Evolutionary conservation across 2,113 vertebrate genomes (phyloP).

Genomic region (Syngnathus floridae): DNA sequence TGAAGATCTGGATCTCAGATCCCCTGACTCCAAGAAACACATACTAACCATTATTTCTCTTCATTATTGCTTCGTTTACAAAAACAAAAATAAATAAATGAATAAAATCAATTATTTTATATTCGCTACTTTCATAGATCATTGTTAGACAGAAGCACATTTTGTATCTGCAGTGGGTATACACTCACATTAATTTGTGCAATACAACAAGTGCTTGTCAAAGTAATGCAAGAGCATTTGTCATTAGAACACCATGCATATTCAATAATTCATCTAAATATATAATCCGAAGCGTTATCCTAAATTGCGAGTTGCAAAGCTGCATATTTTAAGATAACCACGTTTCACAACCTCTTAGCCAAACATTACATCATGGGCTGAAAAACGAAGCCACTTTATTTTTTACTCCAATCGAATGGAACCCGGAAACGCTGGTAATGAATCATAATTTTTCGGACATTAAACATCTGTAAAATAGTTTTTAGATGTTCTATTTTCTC

Average conservation of each 20-base stretch:
- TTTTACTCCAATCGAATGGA: not conserved
- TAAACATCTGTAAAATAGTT: not conserved
- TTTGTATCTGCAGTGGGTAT: conserved; percentile 28
- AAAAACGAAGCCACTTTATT: not conserved
- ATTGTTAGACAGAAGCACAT: conserved; percentile 20
- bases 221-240: conserved; percentile 20
- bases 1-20: not conserved
- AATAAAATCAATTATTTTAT: not conserved
- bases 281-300: not conserved
- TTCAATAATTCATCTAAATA: conserved; percentile 2
- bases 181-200: not conserved
- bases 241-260: conserved; percentile 16
- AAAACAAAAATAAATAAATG: no score
- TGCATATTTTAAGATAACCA: conserved; percentile 3
- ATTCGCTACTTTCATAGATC: conserved; percentile 27
- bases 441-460: not conserved
- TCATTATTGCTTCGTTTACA: not conserved
- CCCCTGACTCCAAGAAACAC: not conserved
- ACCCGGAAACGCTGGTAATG: not conserved
- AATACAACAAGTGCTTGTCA: not conserved
- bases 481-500: not conserved
- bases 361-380: not conserved
- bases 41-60: not conserved
- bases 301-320: not conserved
- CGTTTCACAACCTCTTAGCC: conserved; percentile 3